Evolutionary conservation across 2,113 vertebrate genomes (phyloP).

Genomic region (Bubalus kerabau): DNA sequence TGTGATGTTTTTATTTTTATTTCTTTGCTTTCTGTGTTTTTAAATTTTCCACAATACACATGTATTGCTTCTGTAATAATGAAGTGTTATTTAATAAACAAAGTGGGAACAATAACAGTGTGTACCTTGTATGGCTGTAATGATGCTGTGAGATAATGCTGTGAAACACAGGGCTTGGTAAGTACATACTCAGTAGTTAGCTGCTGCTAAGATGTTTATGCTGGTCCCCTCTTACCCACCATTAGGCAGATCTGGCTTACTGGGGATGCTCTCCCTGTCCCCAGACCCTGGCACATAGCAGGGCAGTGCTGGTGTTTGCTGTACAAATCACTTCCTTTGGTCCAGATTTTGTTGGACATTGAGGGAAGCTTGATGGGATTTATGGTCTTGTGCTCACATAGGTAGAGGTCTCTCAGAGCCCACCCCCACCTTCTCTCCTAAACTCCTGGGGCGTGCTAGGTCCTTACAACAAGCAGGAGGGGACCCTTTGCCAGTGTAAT

Average conservation of each 20-base stretch:
- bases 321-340: not conserved
- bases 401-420: not conserved
- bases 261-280: not conserved
- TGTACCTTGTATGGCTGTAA: not conserved
- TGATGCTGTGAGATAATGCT: not conserved
- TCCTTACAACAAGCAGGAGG: not conserved
- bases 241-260: not conserved
- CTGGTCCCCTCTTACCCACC: not conserved
- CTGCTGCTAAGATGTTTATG: not conserved
- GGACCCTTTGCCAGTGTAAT: not conserved
- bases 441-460: no score
- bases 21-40: constrained; percentile 28
- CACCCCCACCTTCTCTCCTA: not conserved
- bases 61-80: constrained; percentile 36
- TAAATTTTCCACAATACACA: not conserved
- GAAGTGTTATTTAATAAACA: constrained; percentile 44
- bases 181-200: not conserved
- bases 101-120: not conserved
- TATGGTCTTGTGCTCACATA: not conserved
- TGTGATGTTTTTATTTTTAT: not conserved
- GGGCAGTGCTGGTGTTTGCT: not conserved
- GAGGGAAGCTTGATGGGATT: not conserved
- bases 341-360: not conserved
- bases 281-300: not conserved
- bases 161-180: not conserved